Evolutionary conservation across 1,140 invertebrate genomes (phyloP), one percentile per base, ranked within the genome.

Genomic region (Drosophila baimaii): DNA sequence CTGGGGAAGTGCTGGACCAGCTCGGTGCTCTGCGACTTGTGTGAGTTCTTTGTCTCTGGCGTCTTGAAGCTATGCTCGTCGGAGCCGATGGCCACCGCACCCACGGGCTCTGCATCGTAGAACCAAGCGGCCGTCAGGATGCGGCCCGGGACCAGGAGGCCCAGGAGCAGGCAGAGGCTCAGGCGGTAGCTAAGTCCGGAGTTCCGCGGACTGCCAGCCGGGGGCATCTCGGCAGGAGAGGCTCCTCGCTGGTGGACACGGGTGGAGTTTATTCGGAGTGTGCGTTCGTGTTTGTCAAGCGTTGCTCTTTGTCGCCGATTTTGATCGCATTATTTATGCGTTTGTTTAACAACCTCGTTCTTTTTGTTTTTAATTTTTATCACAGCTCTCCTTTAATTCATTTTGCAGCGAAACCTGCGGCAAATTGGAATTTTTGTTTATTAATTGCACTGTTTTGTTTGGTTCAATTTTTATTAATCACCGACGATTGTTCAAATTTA

Each of bases 41-140:
- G 85, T 2, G 84, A 81, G 19, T 68, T 90, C 15, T 66, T 78
- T 2, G 84, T 89, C 21, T 89, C 78, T 9, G 84, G 84, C 19
- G 81, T 79, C 47, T 79, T 89, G 15, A 89, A 89, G 66, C 85
- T 90, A 35, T 89, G 84, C 80, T 84, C 80, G 31, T 81, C 77
- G 21, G 84, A 74, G 2, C 65, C 54, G 23, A 43, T 68, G 65
- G 81, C 73, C 43, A 69, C 72, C 3, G 58, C 76, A 5, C 52
- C 79, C 29, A 61, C 71, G 35, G 62, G 47, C 27, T 79, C 79
- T 10, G 75, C 80, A 65, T 83, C 66, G 68, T 86, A 88, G 56
- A 77, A 70, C 79, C 79, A 83, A 57, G 76, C 76, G 2, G 52
- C 17, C 13, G 57, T 44, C 1, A 75, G 49, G 12, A 33, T 41